Percentiles rank a stretch among this genome's conserved stretches.
These are phyloP conservation scores for Dioctria linearis DNA, from an alignment of 2,888 invertebrate species.

Conservation along the genomic window DNA sequence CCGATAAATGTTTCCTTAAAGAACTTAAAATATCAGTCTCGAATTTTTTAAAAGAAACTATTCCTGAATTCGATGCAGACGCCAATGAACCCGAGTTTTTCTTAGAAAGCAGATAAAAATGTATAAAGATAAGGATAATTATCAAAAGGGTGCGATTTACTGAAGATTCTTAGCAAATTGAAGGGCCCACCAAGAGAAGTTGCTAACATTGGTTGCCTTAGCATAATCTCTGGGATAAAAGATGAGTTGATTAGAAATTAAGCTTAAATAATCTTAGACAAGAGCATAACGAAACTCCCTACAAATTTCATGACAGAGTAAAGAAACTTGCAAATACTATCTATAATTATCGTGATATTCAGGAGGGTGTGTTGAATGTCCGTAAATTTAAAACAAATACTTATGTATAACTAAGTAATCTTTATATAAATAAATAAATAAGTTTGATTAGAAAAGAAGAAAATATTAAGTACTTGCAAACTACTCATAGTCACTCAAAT, in stretches of 20 bases:
- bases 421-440: slow-evolving; percentile 6
- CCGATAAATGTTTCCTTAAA: no score
- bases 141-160: slow-evolving; percentile 45
- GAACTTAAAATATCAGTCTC: no score
- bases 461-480: slow-evolving; percentile 37
- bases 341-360: slow-evolving; percentile 41
- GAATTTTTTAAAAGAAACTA: slow-evolving; percentile 28
- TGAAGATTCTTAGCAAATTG: slow-evolving; percentile 49
- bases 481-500: not conserved
- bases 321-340: slow-evolving; percentile 23
- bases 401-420: slow-evolving; percentile 14
- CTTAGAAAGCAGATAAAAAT: slow-evolving; percentile 38
- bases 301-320: slow-evolving; percentile 34
- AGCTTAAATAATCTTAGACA: slow-evolving; percentile 27
- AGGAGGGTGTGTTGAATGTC: not conserved
- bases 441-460: slow-evolving; percentile 27
- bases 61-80: slow-evolving; percentile 46
- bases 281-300: slow-evolving; percentile 54
- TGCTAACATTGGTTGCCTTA: not conserved
- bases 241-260: slow-evolving; percentile 4
- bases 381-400: slow-evolving; percentile 51
- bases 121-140: slow-evolving; percentile 4
- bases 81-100: slow-evolving; percentile 43
- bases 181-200: slow-evolving; percentile 30
- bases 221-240: slow-evolving; percentile 13